Base-by-base conservation (phyloP, 2,113 vertebrate genomes). In the Lophius piscatorius region DNA sequence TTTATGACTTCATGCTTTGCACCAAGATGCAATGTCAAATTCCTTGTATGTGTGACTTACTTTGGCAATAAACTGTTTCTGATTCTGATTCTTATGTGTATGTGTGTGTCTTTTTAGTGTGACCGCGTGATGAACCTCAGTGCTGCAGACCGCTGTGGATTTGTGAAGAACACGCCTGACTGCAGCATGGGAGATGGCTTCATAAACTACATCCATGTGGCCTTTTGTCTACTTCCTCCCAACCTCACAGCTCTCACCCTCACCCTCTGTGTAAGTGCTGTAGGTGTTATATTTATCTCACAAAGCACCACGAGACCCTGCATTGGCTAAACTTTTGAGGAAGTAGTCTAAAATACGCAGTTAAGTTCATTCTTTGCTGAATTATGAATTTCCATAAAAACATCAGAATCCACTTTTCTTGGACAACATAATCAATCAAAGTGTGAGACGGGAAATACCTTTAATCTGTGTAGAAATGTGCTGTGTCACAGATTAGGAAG, bases 241-340 rank as follows among this genome's bases (percentile, higher is more conserved):
- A n/a, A 29, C 42, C 92, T 98, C 42, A 90, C 95, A 5, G 94
- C 94, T 2, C 87, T 99, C 62, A 90, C 85, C 1, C 57, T 99
- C 80, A 87, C 89, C 0, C 81, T 98, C 60, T 88, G 84, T 70
- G 87, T 89, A 81, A 85, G 86, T 16, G 17, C 3, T 31, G 14
- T 18, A 11, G 39, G 42, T 49, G 10, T 54, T 36, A 54, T 22
- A 48, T 20, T 9, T 7, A 31, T 31, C 29, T 31, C 29, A 31
- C 29, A 8, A 31, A 49, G n/a, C 9, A 16, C 17, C 0, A 2
- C 12, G 12, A 59, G 58, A 46, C 9, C 9, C 3, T 29, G 29
- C 40, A 64, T 6, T 24, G 36, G 24, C 14, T 33, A 1, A 29
- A 16, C 10, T 28, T 31, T 70, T 41, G 57, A 81, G 68, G 76